Base-by-base conservation (phyloP, 1,140 invertebrate species). In the Diorhabda carinulata region DNA sequence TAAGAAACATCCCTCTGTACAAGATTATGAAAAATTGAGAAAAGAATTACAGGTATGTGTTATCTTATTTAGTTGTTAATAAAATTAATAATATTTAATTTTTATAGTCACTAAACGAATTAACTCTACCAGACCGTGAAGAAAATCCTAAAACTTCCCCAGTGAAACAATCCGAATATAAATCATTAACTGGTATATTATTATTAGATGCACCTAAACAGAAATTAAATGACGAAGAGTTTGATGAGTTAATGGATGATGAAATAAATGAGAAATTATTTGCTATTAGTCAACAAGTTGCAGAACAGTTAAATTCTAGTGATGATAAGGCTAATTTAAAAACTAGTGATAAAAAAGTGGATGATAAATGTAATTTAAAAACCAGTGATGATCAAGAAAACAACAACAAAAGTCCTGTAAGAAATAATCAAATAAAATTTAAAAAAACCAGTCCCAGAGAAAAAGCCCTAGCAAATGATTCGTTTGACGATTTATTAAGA, bases 241-340 rank as follows among this genome's bases (percentile, higher is more conserved):
- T 76, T 56, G 67, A 71, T 60, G 76, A 77, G 69, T 61, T 78
- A n/a, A 79, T 80, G 68, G 67, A 79, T 74, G 77, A 79, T 73
- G 73, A 72, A 5, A 56, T 77, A 58, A 78, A 80, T 63, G 75
- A 79, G 60, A 47, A 80, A 67, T 65, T 79, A 67, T 57, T 79
- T 60, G 62, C 43, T 58, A 76, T 70, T 67, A 78, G 74, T 64
- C 79, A 80, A 67, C 68, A 74, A 71, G 44, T 78, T 52, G 79
- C 78, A 70, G 61, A 68, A 57, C 62, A 72, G 10, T 63, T 79
- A 61, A 25, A 25, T 25, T 25, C 25, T 25, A 25, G 25, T 25
- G 25, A 25, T 25, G 25, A 25, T 25, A 25, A 25, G 25, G 25
- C 0, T 25, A 25, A 25, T 25, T 25, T 25, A 25, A 25, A 25